These are phyloP conservation scores for Slavum lentiscoides DNA, from an alignment of 2,888 invertebrate genomes.

Conservation along the genomic window DNA sequence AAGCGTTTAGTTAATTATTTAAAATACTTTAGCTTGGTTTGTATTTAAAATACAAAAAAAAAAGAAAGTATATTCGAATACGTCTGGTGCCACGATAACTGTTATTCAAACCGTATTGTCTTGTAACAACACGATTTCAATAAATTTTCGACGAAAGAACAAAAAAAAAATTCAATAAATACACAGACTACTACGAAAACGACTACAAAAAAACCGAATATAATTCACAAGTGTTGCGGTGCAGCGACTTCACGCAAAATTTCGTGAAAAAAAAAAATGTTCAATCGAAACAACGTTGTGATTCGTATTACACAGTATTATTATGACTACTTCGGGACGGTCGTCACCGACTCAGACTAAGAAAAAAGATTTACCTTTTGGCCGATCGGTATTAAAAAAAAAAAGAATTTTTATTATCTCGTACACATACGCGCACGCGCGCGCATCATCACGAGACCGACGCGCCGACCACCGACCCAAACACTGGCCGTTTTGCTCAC, in stretches of 20 bases:
- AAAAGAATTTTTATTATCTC: background rate
- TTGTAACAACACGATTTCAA: too few relatives aligned
- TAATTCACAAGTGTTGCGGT: background rate
- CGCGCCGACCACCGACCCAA: background rate
- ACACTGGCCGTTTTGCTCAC: conserved; percentile 63
- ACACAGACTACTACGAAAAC: too few relatives aligned
- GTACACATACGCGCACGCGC: background rate
- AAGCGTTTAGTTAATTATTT: too few relatives aligned
- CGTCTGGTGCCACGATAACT: too few relatives aligned
- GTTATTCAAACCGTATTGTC: too few relatives aligned
- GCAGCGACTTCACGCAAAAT: background rate
- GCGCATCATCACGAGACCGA: background rate
- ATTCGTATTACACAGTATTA: background rate
- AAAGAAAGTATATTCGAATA: too few relatives aligned
- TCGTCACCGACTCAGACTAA: background rate
- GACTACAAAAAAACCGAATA: too few relatives aligned
- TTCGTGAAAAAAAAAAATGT: background rate
- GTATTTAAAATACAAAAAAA: too few relatives aligned
- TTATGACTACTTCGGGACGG: background rate
- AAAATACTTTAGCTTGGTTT: too few relatives aligned
- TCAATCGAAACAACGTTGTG: conserved; percentile 15
- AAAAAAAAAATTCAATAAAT: too few relatives aligned
- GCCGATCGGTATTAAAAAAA: conserved; percentile 1
- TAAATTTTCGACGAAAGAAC: too few relatives aligned
- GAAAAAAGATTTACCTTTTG: conserved; percentile 18